Evolutionary conservation across 2,797 vertebrate species (phyloP), one percentile per base, ranked within the genome.

Genomic region (Meda fulgida): DNA sequence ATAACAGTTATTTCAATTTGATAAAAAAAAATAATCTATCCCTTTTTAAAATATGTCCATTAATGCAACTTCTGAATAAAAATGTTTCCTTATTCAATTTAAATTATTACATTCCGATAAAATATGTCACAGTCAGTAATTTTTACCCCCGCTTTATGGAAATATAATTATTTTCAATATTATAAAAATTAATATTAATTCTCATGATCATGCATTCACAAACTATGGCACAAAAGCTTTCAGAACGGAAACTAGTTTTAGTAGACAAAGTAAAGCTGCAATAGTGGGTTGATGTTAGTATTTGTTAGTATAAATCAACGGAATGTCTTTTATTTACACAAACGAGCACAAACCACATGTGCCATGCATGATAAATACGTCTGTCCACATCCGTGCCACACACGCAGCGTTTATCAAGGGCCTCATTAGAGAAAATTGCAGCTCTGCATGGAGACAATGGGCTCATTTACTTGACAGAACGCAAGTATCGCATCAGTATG

Each of bases 371-470:
- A 58, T 46, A 23, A 80, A 80, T 75, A 51, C 7, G n/a, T 63
- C 72, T 55, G 48, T 23, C 63, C 82, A 80, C 69, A 85, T 80
- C 69, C 69, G 55, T 78, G 76, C 85, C 85, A 87, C 86, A 67
- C 77, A 84, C 60, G 23, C 26, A 60, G 77, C 73, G 29, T 40
- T 76, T 76, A 83, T 84, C 82, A 87, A 84, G 69, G 21, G 63
- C 78, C 81, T 81, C 78, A 81, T 81, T 84, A 77, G 66, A 71
- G 60, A 38, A 75, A 83, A 86, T 82, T 77, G 63, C 69, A 78
- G 81, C 75, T 83, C 70, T 86, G 23, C 26, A 11, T 60, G 11
- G 21, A 86, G 69, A 83, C 81, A 86, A 65, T 58, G 60, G 23
- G 29, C 38, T 60, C 66, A 69, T 80, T 83, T 79, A 66, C 38